Percentiles rank a stretch among this genome's conserved stretches.
Conservation (phyloP, 2,797 vertebrate species). For the Rhinophrynus dorsalis region DNA sequence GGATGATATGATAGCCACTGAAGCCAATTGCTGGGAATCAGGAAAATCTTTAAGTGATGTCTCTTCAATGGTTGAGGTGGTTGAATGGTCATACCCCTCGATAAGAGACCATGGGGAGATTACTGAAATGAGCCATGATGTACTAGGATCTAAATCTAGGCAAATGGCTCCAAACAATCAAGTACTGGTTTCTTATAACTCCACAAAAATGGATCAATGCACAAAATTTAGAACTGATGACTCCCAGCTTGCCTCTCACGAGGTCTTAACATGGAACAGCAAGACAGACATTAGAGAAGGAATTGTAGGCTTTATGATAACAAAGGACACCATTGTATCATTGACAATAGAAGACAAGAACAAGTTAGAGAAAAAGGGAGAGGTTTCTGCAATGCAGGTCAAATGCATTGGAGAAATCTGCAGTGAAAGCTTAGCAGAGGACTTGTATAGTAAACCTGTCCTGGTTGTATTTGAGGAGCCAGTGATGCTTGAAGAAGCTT, state of each 20-base stretch:
- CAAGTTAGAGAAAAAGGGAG: constrained; percentile 41
- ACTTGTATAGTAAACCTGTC: constrained; percentile 8
- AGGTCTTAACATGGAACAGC: neutral
- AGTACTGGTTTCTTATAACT: neutral
- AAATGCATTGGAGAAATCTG: neutral
- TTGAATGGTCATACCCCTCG: neutral
- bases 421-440: neutral
- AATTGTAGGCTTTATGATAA: constrained; percentile 52
- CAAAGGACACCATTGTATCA: constrained; percentile 48
- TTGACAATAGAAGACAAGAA: constrained; percentile 48
- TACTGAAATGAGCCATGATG: neutral
- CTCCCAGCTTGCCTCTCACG: neutral
- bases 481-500: constrained; percentile 46
- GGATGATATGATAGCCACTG: constrained; percentile 51
- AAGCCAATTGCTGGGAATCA: neutral
- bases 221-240: neutral
- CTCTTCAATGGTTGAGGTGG: neutral
- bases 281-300: neutral
- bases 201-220: too few relatives aligned
- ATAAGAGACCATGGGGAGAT: neutral
- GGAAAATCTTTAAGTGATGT: neutral
- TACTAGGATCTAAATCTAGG: neutral
- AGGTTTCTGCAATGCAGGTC: constrained; percentile 50
- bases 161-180: neutral
- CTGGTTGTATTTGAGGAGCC: constrained; percentile 46